These are phyloP conservation scores for Oscheius sp. DNA, from an alignment of 2,888 invertebrate genomes.

Conservation along the genomic window DNA sequence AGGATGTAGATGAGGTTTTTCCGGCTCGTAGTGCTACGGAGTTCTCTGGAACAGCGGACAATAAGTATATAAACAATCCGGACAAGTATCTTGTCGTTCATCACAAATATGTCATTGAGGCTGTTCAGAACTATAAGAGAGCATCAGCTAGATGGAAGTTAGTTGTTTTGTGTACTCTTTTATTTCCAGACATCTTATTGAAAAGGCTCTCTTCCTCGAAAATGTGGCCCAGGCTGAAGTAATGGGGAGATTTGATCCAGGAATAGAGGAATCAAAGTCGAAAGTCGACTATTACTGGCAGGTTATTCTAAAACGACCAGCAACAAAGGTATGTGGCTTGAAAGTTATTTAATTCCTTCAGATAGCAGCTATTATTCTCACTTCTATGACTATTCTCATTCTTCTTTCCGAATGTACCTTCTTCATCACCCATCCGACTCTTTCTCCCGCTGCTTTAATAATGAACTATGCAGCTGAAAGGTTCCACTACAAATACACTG, in stretches of 20 bases:
- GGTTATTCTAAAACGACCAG: constrained; percentile 35
- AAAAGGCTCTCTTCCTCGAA: constrained; percentile 53
- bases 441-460: constrained; percentile 95
- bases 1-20: constrained; percentile 40
- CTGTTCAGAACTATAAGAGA: constrained; percentile 83
- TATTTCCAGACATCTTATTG: constrained; percentile 42
- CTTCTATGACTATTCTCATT: constrained; percentile 85
- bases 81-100: constrained; percentile 75
- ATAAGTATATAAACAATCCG: constrained; percentile 27
- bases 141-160: constrained; percentile 90
- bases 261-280: not conserved
- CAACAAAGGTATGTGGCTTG: constrained; percentile 30
- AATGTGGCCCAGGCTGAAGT: constrained; percentile 47
- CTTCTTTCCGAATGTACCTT: constrained; percentile 99
- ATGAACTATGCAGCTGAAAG: constrained; percentile 82
- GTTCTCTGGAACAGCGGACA: constrained; percentile 31
- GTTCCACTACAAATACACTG: constrained; percentile 92
- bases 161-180: not conserved
- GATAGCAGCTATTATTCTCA: constrained; percentile 73
- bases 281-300: constrained; percentile 35
- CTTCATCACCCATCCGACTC: constrained; percentile 88
- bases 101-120: constrained; percentile 90
- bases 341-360: not conserved
- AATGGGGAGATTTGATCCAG: constrained; percentile 26
- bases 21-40: constrained; percentile 48